A percentile compares a stretch with the other conserved stretches of the same genome.
These are phyloP conservation scores for Caenorhabditis inopinata DNA, from an alignment of 1,140 invertebrate species.

Conservation along the genomic window DNA sequence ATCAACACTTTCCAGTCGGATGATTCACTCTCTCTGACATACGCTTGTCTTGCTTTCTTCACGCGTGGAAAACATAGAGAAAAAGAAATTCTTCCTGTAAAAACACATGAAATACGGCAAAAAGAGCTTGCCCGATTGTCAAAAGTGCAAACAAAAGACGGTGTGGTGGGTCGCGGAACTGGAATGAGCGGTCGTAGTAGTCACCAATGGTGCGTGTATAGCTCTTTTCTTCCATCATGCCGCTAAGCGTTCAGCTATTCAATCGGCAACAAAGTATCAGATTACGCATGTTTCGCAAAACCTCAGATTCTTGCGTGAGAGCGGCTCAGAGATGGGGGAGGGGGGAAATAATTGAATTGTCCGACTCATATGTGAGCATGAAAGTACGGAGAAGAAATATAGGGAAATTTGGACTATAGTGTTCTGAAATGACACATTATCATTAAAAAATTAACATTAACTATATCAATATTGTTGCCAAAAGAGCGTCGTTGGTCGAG, in stretches of 20 bases:
- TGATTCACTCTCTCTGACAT: neutral
- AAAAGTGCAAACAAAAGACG: neutral
- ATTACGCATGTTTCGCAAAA: conserved; percentile 30
- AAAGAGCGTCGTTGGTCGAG: no score
- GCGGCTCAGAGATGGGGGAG: neutral
- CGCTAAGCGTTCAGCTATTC: conserved; percentile 21
- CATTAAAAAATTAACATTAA: no score
- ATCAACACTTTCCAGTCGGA: conserved; percentile 18
- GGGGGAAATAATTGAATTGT: neutral
- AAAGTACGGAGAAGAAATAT: neutral
- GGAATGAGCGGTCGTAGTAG: conserved; percentile 2
- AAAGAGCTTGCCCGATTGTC: neutral
- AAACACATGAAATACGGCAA: neutral
- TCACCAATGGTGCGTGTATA: neutral
- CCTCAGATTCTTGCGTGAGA: conserved; percentile 22
- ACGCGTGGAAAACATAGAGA: neutral
- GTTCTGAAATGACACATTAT: no score
- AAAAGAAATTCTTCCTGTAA: conserved; percentile 9
- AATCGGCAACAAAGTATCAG: conserved; percentile 26
- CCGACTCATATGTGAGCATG: neutral
- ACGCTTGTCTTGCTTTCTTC: neutral
- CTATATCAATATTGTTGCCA: no score
- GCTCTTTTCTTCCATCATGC: conserved; percentile 25
- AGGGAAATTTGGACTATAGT: conserved; percentile 5
- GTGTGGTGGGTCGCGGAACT: neutral